Base-by-base conservation (phyloP, 2,888 invertebrate species). In the Acleris cristana region DNA sequence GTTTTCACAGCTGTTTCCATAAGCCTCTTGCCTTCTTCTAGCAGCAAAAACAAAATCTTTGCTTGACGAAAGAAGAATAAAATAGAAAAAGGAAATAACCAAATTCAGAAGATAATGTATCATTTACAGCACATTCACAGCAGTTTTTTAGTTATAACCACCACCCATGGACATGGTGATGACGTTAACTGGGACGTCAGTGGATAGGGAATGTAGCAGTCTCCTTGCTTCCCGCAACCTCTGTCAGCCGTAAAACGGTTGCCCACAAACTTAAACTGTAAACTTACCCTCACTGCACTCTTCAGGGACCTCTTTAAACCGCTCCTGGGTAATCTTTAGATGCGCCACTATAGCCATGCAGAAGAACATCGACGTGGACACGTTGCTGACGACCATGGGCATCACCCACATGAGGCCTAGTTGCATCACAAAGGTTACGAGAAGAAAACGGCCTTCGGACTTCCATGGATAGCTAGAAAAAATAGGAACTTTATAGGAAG, bases 401-500 rank as follows among this genome's bases (percentile, higher is more conserved):
- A 58, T 16, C 6, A n/a, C 52, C 26, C 40, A 55, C n/a, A 14
- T 5, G 8, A 44, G 53, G 0, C 18, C 30, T 2, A 45, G 2
- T 19, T 63, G 53, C n/a, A 40, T n/a, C 3, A 30, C 21, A 55
- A 55, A 30, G 8, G 63, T 19, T 14, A 49, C 4, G 21, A 8
- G 14, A 12, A 55, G 55, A 2, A 48, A 48, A 3, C 48, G 6
- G 14, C 63, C 63, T 54, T 30, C 19, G 16, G 53, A 26, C 14
- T 49, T 48, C 48, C 63, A 63, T 16, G 55, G 63, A 16, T 63
- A 63, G 6, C 63, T 63, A n/a, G 26, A 63, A 63, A 14, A 40
- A 40, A 40, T 14, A 14, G 10, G 10, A 34, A 10, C 34, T 10
- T 10, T 34, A 10, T 40, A 14, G 40, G 40, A 40, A 14, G 12